A percentile compares a stretch with the other conserved stretches of the same genome.
Conservation (phyloP, 35 echinoderm and acorn worm genomes). For the Chiridota heheva region DNA sequence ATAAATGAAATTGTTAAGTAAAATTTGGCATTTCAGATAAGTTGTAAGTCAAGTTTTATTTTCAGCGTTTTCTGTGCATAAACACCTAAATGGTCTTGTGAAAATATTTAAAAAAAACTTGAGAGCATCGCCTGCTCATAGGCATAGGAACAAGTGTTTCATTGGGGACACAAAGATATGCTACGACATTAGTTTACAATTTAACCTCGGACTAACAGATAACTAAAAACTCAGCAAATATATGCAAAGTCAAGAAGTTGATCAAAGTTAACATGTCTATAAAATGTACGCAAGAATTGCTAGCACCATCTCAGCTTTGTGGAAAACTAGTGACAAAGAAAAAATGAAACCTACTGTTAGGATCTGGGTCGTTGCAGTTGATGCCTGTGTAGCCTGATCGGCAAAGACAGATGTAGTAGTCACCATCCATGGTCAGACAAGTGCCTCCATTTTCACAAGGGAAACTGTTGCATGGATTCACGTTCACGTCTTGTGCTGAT, state of each 20-base stretch:
- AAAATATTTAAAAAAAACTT: too few species aligned
- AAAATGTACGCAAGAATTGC: too few species aligned
- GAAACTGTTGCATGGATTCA: conserved; percentile 85
- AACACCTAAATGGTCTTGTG: too few species aligned
- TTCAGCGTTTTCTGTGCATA: too few species aligned
- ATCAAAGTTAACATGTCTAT: too few species aligned
- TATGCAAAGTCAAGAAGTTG: too few species aligned
- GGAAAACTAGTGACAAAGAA: not conserved
- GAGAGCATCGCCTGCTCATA: too few species aligned
- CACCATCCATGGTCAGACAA: conserved; percentile 64
- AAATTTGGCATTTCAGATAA: too few species aligned
- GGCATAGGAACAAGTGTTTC: too few species aligned
- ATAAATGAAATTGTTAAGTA: too few species aligned
- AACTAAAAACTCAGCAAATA: too few species aligned
- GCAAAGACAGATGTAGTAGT: conserved; percentile 84
- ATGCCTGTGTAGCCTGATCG: conserved; percentile 62
- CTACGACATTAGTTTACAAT: not conserved
- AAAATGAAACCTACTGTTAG: not conserved
- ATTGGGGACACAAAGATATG: not conserved
- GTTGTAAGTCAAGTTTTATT: too few species aligned
- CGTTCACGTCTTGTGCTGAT: conserved; percentile 28
- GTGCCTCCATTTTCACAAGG: conserved; percentile 79
- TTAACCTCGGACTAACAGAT: not conserved
- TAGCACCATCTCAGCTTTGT: not conserved
- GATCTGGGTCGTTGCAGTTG: conserved; percentile 45